phyloP scores from a whole-genome alignment of 2,797 vertebrate species.

The Chrysocyon brachyurus region DNA sequence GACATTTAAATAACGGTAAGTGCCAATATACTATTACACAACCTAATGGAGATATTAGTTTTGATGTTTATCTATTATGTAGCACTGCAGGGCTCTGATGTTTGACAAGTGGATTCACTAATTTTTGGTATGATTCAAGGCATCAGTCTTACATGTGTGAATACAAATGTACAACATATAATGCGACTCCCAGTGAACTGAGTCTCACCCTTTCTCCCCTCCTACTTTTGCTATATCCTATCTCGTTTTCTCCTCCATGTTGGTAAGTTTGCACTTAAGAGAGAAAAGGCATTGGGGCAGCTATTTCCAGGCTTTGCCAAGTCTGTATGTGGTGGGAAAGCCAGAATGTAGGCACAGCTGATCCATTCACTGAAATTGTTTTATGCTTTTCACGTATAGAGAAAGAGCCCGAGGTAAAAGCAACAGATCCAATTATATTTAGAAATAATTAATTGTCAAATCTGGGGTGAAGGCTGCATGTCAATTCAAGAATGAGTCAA shows the following conservation, averaged over 20 bases:
- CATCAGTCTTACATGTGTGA: not conserved
- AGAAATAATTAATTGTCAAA: slow-evolving; percentile 79
- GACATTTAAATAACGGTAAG: slow-evolving; percentile 79
- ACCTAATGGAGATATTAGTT: slow-evolving; percentile 33
- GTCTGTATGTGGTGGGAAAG: not conserved
- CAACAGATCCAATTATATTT: slow-evolving; percentile 71
- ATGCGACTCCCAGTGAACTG: not conserved
- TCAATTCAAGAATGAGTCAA: slow-evolving; percentile 72
- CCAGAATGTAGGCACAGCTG: not conserved
- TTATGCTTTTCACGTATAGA: not conserved
- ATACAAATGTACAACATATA: not conserved
- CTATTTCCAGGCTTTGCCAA: not conserved
- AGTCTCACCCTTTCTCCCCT: not conserved
- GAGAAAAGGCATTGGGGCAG: not conserved
- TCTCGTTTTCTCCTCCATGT: not conserved
- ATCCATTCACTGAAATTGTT: not conserved
- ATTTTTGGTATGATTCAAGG: slow-evolving; percentile 43
- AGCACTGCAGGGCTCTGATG: not conserved
- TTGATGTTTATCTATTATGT: slow-evolving; percentile 58
- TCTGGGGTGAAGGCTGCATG: slow-evolving; percentile 55
- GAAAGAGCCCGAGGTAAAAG: not conserved
- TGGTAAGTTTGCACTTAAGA: not conserved
- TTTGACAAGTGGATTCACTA: slow-evolving; percentile 56
- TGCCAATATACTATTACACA: slow-evolving; percentile 43
- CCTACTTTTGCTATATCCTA: not conserved